phyloP scores from a whole-genome alignment of 30 jellyfish, hydroid and myxozoan species.

The Aurelia sp. region DNA sequence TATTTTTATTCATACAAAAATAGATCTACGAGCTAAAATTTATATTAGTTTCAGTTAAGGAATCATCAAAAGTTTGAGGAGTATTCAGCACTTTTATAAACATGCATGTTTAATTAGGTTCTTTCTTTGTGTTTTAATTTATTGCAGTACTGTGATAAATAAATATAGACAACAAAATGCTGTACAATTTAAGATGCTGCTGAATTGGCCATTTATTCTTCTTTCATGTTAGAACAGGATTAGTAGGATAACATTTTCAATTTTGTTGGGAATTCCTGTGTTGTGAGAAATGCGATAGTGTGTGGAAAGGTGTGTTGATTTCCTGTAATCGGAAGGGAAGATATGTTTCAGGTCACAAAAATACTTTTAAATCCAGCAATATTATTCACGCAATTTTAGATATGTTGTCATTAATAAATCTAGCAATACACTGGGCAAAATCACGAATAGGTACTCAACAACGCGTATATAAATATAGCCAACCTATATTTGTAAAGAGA shows the following conservation, averaged over 20 bases:
- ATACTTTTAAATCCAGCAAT: not conserved
- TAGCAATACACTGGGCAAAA: not conserved
- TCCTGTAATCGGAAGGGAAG: not conserved
- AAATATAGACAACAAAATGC: not conserved
- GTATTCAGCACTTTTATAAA: constrained; percentile 22
- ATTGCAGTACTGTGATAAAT: constrained; percentile 21
- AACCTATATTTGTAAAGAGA: not conserved
- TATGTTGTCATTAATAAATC: no score
- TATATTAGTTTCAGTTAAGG: not conserved
- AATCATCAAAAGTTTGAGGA: constrained; percentile 1
- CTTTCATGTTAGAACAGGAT: no score
- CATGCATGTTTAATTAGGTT: constrained; percentile 54
- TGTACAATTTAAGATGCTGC: no score
- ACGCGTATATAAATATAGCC: not conserved
- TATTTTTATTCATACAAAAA: no score
- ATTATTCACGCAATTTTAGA: not conserved
- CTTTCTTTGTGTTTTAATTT: not conserved
- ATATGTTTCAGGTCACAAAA: no score
- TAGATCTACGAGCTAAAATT: not conserved
- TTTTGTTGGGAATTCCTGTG: not conserved
- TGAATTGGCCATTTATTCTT: no score
- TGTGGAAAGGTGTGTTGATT: constrained; percentile 15
- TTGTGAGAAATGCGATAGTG: not conserved
- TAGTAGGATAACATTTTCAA: not conserved
- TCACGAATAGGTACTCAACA: not conserved